Evolutionary conservation across 2,113 vertebrate genomes (phyloP), one percentile per base, ranked within the genome.

Genomic region (Anarrhichthys ocellatus): DNA sequence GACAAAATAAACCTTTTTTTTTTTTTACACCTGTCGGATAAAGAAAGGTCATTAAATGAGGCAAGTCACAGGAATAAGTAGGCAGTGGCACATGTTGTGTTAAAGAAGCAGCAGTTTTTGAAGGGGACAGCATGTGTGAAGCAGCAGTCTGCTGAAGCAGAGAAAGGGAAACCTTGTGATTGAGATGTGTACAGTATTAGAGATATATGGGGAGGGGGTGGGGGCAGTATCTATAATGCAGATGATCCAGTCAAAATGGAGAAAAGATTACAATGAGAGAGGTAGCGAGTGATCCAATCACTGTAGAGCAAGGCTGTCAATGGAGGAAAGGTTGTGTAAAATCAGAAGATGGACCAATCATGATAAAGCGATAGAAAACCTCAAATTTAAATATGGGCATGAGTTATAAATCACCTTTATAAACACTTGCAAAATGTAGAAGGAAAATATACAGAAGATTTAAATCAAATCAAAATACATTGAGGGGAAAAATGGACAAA

Each of bases 351-450:
- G 92, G 86, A 89, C 92, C 91, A 89, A 89, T 92, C 81, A 90
- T 84, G 86, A 83, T 63, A 89, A 85, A 92, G 93, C 48, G 54
- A 84, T 80, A 92, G 88, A 89, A 86, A 89, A 82, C 87, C 90
- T 93, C 86, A 71, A 74, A 78, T 93, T 89, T 82, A 91, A 89
- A 92, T 87, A 92, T 93, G 94, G 80, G 64, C 59, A 94, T 93
- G 94, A 88, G 76, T 83, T 91, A 90, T 66, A 90, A 92, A 89
- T 93, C 92, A 92, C 93, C 94, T 94, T 95, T 90, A 84, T 54
- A 94, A 95, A 95, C 94, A 95, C 94, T 95, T 95, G 95, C 94
- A 95, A 95, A 95, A 95, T 95, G 95, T 94, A 94, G 82, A 92
- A 52, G 80, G 82, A 92, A 90, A 29, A 61, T 63, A 91, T 58